A percentile compares a stretch with the other conserved stretches of the same genome.
phyloP scores from a whole-genome alignment of 2,888 invertebrate genomes.

The Laothoe populi region DNA sequence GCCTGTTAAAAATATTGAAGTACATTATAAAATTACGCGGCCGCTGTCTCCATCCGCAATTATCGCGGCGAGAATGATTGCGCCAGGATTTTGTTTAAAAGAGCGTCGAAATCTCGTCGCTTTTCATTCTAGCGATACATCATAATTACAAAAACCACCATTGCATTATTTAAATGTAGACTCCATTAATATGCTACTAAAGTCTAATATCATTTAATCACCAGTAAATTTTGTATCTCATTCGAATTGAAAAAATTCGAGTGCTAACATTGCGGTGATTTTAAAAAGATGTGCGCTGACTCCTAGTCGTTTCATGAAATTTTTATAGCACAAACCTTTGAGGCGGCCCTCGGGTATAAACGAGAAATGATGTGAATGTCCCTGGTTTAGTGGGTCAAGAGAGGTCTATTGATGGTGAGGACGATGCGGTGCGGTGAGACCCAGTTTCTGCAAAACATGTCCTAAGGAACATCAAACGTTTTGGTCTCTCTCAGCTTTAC shows the following conservation, averaged over 20 bases:
- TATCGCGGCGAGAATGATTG: slow-evolving; percentile 58
- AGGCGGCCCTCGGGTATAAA: slow-evolving; percentile 57
- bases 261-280: slow-evolving; percentile 57
- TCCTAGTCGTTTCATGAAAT: slow-evolving; percentile 63
- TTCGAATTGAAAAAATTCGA: slow-evolving; percentile 40
- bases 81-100: slow-evolving; percentile 54
- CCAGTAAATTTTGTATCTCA: slow-evolving; percentile 42
- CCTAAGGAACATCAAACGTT: slow-evolving; percentile 39
- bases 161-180: slow-evolving; percentile 37
- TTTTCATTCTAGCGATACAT: slow-evolving; percentile 48
- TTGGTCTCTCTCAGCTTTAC: slow-evolving; percentile 15
- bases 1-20: slow-evolving; percentile 40
- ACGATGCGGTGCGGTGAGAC: slow-evolving; percentile 50
- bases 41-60: slow-evolving; percentile 55
- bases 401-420: slow-evolving; percentile 65
- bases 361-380: slow-evolving; percentile 68
- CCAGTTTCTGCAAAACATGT: slow-evolving; percentile 52
- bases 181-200: slow-evolving; percentile 41
- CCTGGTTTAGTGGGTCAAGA: slow-evolving; percentile 71
- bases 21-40: slow-evolving; percentile 48
- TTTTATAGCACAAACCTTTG: slow-evolving; percentile 68
- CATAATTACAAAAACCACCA: slow-evolving; percentile 42
- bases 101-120: slow-evolving; percentile 45
- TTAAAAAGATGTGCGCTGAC: slow-evolving; percentile 56
- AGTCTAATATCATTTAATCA: slow-evolving; percentile 44